A percentile compares a stretch with the other conserved stretches of the same genome.
phyloP scores from a whole-genome alignment of 2,113 vertebrate genomes.

The Nycticorax nycticorax region DNA sequence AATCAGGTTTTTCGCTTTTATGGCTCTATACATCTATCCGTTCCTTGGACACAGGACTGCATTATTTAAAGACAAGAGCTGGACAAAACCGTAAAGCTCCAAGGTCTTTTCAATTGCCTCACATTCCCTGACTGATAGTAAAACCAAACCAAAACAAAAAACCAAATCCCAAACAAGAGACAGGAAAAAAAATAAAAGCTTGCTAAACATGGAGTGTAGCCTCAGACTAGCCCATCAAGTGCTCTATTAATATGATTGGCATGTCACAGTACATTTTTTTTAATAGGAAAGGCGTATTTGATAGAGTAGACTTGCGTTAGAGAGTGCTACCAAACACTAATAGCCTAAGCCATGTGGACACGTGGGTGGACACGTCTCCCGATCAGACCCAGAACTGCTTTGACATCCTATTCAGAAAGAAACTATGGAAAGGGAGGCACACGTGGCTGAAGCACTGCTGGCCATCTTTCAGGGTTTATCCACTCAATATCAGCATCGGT shows the following conservation, averaged over 20 bases:
- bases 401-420: neutral
- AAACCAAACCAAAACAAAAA: neutral
- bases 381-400: neutral
- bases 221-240: neutral
- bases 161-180: accelerated
- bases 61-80: constrained; percentile 8
- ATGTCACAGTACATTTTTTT: neutral
- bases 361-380: neutral
- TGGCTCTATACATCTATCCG: neutral
- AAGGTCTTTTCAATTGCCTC: neutral
- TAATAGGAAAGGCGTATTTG: neutral
- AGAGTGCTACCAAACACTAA: neutral
- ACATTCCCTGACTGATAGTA: neutral
- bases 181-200: neutral
- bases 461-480: neutral
- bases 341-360: accelerated
- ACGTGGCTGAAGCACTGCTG: neutral
- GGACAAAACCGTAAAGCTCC: neutral
- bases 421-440: neutral
- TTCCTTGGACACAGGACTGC: neutral
- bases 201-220: neutral
- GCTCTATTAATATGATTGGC: neutral
- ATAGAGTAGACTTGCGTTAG: neutral
- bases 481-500: neutral
- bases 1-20: neutral